Base-by-base conservation (phyloP, 1,140 invertebrate genomes). In the Scaptomyza pallida region DNA sequence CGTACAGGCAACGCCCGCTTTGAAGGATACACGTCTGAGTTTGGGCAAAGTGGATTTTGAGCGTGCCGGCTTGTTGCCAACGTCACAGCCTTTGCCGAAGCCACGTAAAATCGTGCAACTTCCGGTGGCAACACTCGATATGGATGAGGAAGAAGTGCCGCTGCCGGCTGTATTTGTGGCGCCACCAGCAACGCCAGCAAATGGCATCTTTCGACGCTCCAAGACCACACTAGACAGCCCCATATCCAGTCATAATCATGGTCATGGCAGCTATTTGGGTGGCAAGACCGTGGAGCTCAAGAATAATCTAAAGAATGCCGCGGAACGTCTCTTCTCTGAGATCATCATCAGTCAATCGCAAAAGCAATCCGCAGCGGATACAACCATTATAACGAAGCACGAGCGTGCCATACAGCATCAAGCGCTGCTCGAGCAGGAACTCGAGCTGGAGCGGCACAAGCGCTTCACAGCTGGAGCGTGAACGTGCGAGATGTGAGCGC, bases 261-360 rank as follows among this genome's bases (percentile, higher is more conserved):
- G 13, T 9, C 6, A 9, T 9, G 6, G 26, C 30, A 64, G 75
- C 1, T 76, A 76, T 37, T 54, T 91, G 3, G 51, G 78, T 6
- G 90, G 80, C 2, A 83, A 88, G 12, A 90, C 90, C 0, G 77
- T 89, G 23, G 90, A 91, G 60, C 70, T 91, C 9, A 90, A 91
- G 68, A 91, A 91, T 52, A 91, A 91, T 62, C 16, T 91, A 0
- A 91, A 90, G 47, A 91, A 91, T 56, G 90, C 90, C 12, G 90
- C 90, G 0, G 90, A 91, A 65, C 89, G 90, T 41, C 65, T 91
- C 9, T 91, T 91, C 51, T 90, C 90, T n/a, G 90, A 91, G 56
- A 91, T 91, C 10, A 90, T 89, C 44, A 78, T 91, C 5, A 91
- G 82, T 55, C 90, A 90, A 60, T 50, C 65, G 4, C 83, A 91